These are phyloP conservation scores for Leptoteleia sp. DNA, from an alignment of 1,140 invertebrate genomes.

Conservation along the genomic window DNA sequence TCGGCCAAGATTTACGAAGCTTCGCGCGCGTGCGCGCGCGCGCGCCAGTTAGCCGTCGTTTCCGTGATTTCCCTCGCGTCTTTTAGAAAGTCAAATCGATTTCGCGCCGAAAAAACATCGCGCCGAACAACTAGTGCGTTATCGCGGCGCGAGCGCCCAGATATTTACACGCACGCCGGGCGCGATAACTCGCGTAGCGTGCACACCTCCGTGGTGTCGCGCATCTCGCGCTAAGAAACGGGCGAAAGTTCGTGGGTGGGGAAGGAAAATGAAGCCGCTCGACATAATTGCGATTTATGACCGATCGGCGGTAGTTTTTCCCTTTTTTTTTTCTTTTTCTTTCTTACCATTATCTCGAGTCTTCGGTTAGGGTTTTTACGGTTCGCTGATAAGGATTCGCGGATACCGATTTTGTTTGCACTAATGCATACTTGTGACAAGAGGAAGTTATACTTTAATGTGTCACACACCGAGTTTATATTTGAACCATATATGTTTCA, in stretches of 20 bases:
- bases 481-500: no score
- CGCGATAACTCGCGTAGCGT: slow-evolving; percentile 45
- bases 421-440: no score
- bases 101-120: slow-evolving; percentile 58
- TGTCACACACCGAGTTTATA: no score
- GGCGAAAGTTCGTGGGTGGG: slow-evolving; percentile 49
- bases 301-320: neutral
- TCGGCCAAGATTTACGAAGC: slow-evolving; percentile 62
- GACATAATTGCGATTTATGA: slow-evolving; percentile 57
- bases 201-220: slow-evolving; percentile 28
- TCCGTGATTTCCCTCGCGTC: slow-evolving; percentile 64
- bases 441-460: no score
- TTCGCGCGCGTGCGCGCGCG: no score
- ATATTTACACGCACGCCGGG: slow-evolving; percentile 65
- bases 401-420: no score
- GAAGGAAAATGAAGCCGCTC: slow-evolving; percentile 20
- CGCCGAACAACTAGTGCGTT: slow-evolving; percentile 57
- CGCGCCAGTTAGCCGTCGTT: slow-evolving; percentile 42
- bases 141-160: slow-evolving; percentile 55
- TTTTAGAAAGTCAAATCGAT: slow-evolving; percentile 67
- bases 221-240: slow-evolving; percentile 36
- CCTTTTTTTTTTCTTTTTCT: no score
- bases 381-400: no score
- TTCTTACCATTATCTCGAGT: no score
- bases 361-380: no score